A percentile compares a stretch with the other conserved stretches of the same genome.
Evolutionary conservation across 2,113 vertebrate genomes (phyloP).

Genomic region (Phalacrocorax aristotelis): DNA sequence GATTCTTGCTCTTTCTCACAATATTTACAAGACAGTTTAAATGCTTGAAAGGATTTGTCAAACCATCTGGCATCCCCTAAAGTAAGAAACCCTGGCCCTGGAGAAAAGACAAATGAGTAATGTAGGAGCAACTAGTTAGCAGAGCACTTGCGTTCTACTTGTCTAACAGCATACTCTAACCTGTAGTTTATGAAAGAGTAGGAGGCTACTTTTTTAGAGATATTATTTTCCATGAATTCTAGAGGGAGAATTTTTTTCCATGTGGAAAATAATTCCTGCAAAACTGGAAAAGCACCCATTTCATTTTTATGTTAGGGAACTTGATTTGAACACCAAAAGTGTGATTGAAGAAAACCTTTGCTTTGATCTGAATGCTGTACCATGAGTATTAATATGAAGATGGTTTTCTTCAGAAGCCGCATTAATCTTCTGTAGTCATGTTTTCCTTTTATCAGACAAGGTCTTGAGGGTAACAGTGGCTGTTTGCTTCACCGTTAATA

Average conservation of each 20-base stretch:
- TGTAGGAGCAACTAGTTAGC: neutral
- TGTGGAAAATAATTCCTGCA: neutral
- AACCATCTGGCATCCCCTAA: neutral
- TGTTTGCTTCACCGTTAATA: neutral
- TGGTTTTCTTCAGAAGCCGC: neutral
- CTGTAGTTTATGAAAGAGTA: neutral
- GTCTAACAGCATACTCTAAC: neutral
- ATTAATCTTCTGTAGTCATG: neutral
- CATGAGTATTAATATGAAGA: neutral
- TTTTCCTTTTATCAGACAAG: neutral
- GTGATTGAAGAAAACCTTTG: neutral
- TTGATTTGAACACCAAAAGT: neutral
- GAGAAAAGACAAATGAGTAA: neutral
- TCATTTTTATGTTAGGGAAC: neutral
- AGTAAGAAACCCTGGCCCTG: neutral
- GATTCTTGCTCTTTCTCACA: neutral
- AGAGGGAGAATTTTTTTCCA: neutral
- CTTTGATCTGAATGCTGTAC: neutral
- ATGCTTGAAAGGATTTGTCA: neutral
- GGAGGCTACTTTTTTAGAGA: neutral
- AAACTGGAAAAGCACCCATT: neutral
- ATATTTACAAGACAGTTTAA: neutral
- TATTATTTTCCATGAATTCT: neutral
- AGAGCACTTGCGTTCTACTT: neutral
- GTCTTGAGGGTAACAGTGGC: neutral